Conservation (phyloP, 2,888 invertebrate species). For the Synergus japonicus region DNA sequence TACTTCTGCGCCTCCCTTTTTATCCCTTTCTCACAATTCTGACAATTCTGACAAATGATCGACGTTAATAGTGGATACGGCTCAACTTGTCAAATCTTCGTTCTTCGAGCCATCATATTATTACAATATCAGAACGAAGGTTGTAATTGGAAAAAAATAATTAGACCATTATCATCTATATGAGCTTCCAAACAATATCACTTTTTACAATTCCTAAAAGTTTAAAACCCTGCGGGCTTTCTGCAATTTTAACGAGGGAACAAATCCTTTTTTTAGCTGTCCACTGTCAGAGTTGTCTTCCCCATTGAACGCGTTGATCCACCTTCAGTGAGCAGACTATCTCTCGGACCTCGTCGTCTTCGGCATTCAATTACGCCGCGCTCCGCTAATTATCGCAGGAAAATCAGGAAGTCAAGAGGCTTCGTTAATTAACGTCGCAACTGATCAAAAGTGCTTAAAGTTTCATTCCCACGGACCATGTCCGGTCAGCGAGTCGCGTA, state of each 20-base stretch:
- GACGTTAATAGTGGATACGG: conserved; percentile 13
- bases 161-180: neutral
- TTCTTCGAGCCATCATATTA: neutral
- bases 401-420: conserved; percentile 46
- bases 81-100: neutral
- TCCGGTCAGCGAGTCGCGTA: conserved; percentile 54
- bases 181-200: neutral
- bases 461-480: conserved; percentile 59
- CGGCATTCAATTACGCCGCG: conserved; percentile 27
- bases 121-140: neutral
- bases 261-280: conserved; percentile 27
- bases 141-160: neutral
- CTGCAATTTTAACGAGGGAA: conserved; percentile 23
- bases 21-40: neutral
- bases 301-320: conserved; percentile 20
- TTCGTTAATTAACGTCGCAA: conserved; percentile 33
- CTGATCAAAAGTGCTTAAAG: conserved; percentile 57
- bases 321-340: conserved; percentile 14
- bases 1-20: neutral
- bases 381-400: conserved; percentile 64
- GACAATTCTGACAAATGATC: conserved; percentile 21
- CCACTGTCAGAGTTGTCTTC: conserved; percentile 26
- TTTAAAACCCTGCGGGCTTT: conserved; percentile 4
- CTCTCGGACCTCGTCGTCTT: conserved; percentile 16
- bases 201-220: conserved; percentile 3